phyloP scores from a whole-genome alignment of 2,797 vertebrate species.

The Myoxocephalus aenaeus region DNA sequence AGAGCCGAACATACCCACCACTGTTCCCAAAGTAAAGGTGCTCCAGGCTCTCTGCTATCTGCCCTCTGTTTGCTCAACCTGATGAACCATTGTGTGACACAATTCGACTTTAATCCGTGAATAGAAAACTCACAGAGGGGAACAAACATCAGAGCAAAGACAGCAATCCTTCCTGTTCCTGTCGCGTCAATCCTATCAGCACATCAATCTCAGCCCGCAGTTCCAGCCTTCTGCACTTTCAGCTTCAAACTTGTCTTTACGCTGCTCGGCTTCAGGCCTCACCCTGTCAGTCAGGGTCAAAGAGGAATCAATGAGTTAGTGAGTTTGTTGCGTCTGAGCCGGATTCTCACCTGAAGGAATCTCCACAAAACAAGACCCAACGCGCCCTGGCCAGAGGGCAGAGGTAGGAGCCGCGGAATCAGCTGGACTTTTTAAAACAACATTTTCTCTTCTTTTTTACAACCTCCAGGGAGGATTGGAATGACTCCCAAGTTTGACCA shows the following conservation, averaged over 20 bases:
- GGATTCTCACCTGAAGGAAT: slow-evolving; percentile 26
- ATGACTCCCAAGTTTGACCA: slow-evolving; percentile 39
- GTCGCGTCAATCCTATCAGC: slow-evolving; percentile 29
- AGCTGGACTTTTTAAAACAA: slow-evolving; percentile 16
- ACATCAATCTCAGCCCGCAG: not conserved
- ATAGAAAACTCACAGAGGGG: slow-evolving; percentile 28
- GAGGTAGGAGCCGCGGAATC: slow-evolving; percentile 24
- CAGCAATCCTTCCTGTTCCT: slow-evolving; percentile 43
- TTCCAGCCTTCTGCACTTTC: slow-evolving; percentile 13
- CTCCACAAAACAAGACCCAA: slow-evolving; percentile 44
- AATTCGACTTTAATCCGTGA: slow-evolving; percentile 23
- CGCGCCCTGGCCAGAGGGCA: slow-evolving; percentile 38
- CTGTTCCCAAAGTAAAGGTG: slow-evolving; percentile 6
- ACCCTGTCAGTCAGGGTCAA: slow-evolving; percentile 21
- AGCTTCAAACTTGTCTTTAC: slow-evolving; percentile 23
- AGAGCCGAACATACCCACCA: not conserved
- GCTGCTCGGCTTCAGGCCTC: slow-evolving; percentile 18
- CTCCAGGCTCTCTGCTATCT: not conserved
- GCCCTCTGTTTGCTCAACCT: slow-evolving; percentile 35
- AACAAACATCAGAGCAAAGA: slow-evolving; percentile 44
- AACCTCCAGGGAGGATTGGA: slow-evolving; percentile 29
- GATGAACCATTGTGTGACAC: slow-evolving; percentile 47
- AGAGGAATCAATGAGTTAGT: slow-evolving; percentile 21
- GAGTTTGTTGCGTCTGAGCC: slow-evolving; percentile 16
- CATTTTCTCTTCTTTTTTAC: slow-evolving; percentile 13